Evolutionary conservation across 92 coral and sea anemone genomes (phyloP), one percentile per base, ranked within the genome.

Genomic region (Hydrozoanthus gracilis): DNA sequence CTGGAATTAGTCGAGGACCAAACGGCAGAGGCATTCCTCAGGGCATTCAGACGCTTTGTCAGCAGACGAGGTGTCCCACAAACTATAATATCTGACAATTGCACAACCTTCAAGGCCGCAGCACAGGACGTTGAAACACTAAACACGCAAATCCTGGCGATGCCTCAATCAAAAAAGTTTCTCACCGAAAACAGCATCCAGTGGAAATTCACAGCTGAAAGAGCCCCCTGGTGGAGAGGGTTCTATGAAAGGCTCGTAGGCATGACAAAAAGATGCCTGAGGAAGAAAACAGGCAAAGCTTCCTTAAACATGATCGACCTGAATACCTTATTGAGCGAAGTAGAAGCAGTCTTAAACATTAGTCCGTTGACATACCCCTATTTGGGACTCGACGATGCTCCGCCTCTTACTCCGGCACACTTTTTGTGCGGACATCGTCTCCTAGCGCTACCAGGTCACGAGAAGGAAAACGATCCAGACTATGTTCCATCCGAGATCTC

Each of bases 91-190:
- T 91, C 90, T 4, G 91, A 91, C 77, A 91, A 76, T 44, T 88
- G 86, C 68, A 82, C 83, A 91, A 91, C 88, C 66, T 91, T 87
- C 76, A 82, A 91, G 76, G 90, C 90, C 0, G 91, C 76, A 76
- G 90, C 93, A 52, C 79, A 87, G 69, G 88, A 90, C 58, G 73
- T 87, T 5, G 60, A 80, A 54, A 35, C 83, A 35, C 86, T 86
- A n/a, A 62, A 51, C 45, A 86, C 7, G 5, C 71, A 90, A 18
- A 68, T 90, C 87, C 86, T 87, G 5, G 50, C 51, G 13, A 6
- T 77, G 50, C n/a, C 68, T 47, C 45, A 74, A 60, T 54, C 84
- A 5, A 87, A 90, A 82, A 52, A 78, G 77, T 86, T 86, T 66
- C 70, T 87, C 86, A 56, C 80, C 78, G 77, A 87, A 65, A 60